Base-by-base conservation (phyloP, 2,113 vertebrate genomes). In the Prunella fulvescens region DNA sequence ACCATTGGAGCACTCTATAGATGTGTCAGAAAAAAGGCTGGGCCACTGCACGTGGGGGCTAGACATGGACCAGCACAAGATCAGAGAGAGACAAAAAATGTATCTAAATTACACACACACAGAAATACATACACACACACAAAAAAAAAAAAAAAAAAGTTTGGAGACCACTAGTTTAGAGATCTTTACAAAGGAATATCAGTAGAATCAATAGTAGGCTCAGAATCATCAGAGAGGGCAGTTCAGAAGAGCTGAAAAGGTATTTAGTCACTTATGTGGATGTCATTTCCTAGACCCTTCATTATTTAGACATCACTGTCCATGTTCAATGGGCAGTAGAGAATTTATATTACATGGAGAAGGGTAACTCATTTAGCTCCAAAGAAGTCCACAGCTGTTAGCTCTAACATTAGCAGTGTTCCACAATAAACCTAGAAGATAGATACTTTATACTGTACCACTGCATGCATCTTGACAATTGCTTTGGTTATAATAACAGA, bases 251-350 rank as follows among this genome's bases (percentile, higher is more conserved):
- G 26, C 19, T 88, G 61, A 23, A 85, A 92, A 42, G 7, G 18
- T 31, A 53, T 40, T 37, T 58, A 26, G 33, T 31, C 0, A 0
- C 17, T 83, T 64, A 15, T 5, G 12, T 26, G 24, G 12, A 10
- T 53, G 26, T 20, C 6, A 54, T 54, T 87, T 58, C 54, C 35
- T 57, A 33, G 39, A 48, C 6, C 8, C 5, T 50, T 3, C 54
- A 45, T 22, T 25, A 44, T 40, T 35, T 47, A 78, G 37, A 57
- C 28, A 71, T 54, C 31, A 17, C 17, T 35, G 24, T 58, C 26
- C 42, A 66, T 37, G 60, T 79, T 25, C 42, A 67, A 9, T 9
- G 51, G 19, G 37, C 14, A 83, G 25, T 14, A 19, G 48, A 80
- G 22, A 37, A 17, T 51, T 56, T 50, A 16, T 29, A 22, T 62